phyloP scores from a whole-genome alignment of 2,113 vertebrate genomes.

The Myocastor coypus region DNA sequence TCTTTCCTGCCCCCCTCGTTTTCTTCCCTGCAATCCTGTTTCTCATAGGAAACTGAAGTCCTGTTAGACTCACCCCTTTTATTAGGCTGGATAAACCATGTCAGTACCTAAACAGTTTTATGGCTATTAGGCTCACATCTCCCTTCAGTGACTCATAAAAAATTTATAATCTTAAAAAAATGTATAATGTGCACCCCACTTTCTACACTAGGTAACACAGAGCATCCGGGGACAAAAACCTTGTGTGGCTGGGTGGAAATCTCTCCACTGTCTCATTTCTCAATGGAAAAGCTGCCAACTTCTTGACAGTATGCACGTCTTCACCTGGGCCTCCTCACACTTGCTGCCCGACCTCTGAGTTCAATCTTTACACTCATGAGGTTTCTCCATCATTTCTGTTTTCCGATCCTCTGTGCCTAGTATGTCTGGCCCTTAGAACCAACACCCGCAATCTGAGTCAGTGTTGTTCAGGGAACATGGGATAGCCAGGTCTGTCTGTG shows the following conservation, averaged over 20 bases:
- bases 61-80: not conserved
- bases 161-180: not conserved
- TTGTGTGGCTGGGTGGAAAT: not conserved
- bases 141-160: not conserved
- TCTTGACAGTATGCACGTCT: not conserved
- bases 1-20: not conserved
- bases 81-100: not conserved
- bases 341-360: not conserved
- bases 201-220: too few species aligned
- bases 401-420: not conserved
- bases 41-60: not conserved
- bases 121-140: not conserved
- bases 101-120: not conserved
- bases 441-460: not conserved
- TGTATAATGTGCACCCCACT: not conserved
- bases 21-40: not conserved
- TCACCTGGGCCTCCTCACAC: rapidly evolving
- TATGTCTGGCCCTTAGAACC: not conserved
- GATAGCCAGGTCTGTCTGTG: rapidly evolving
- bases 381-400: not conserved
- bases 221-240: not conserved
- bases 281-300: not conserved
- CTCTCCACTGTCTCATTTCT: not conserved
- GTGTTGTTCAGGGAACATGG: not conserved
- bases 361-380: not conserved